Evolutionary conservation across 2,888 invertebrate species (phyloP).

Genomic region (Sceliomorpha sp.): DNA sequence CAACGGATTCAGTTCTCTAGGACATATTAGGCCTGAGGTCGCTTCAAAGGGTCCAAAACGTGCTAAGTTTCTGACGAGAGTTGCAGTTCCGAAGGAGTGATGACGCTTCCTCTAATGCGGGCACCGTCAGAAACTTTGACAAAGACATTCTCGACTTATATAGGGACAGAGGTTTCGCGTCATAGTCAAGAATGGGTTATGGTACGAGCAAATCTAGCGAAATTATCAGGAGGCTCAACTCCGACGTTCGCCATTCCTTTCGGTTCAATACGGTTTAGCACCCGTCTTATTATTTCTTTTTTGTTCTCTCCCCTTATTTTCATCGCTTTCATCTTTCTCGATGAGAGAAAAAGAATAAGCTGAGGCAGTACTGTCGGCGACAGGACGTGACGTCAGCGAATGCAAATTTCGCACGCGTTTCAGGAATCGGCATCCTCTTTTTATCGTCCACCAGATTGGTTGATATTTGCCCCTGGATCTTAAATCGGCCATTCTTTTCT

Average conservation of each 20-base stretch:
- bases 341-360: constrained; percentile 1
- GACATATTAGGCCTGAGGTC: constrained; percentile 37
- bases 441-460: constrained; percentile 63
- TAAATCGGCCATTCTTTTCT: neutral
- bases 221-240: constrained; percentile 37
- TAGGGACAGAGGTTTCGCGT: constrained; percentile 41
- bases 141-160: constrained; percentile 53
- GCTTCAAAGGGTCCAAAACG: constrained; percentile 51
- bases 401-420: constrained; percentile 66
- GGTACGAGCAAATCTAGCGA: constrained; percentile 44
- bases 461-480: constrained; percentile 64
- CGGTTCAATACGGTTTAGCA: neutral
- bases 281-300: neutral
- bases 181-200: constrained; percentile 41
- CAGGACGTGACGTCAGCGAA: constrained; percentile 68
- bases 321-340: constrained; percentile 8
- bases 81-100: constrained; percentile 50
- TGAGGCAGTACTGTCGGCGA: constrained; percentile 48
- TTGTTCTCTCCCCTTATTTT: constrained; percentile 3
- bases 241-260: neutral
- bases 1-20: constrained; percentile 30
- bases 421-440: constrained; percentile 59
- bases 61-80: constrained; percentile 49
- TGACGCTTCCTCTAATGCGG: constrained; percentile 62
- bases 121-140: constrained; percentile 59